Evolutionary conservation across 2,797 vertebrate species (phyloP).

Genomic region (Poeciliopsis infans): DNA sequence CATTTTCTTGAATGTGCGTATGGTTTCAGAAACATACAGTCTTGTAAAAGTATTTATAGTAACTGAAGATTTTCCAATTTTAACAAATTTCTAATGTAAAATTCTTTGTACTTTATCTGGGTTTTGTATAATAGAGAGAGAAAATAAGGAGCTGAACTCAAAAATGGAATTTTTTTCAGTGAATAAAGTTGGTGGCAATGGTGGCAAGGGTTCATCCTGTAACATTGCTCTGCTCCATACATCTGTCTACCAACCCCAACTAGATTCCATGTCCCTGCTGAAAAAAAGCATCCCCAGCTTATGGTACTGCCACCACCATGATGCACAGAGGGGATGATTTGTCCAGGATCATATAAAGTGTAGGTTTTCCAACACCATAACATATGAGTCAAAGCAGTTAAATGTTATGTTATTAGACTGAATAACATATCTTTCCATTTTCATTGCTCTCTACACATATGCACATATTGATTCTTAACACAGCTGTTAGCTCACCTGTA

Average conservation of each 20-base stretch:
- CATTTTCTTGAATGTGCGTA: neutral
- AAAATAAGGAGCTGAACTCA: neutral
- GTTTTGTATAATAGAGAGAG: neutral
- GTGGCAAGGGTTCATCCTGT: too few relatives aligned
- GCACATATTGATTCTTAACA: conserved; percentile 8
- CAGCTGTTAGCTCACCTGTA: conserved; percentile 20
- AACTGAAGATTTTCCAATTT: neutral
- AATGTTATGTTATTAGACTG: too few relatives aligned
- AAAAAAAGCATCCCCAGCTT: neutral
- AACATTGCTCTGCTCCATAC: neutral
- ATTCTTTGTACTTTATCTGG: neutral
- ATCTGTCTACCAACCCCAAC: neutral
- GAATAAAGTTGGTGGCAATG: neutral
- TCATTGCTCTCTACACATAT: conserved; percentile 6
- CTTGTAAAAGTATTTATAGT: neutral
- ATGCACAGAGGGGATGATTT: neutral
- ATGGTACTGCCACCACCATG: neutral
- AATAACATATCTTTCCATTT: conserved; percentile 14
- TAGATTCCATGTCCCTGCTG: neutral
- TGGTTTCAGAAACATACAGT: neutral
- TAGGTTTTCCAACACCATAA: neutral
- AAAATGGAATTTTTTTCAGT: neutral
- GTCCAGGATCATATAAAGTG: neutral
- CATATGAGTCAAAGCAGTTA: neutral
- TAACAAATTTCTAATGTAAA: neutral